A percentile compares a stretch with the other conserved stretches of the same genome.
phyloP scores from a whole-genome alignment of 2,888 invertebrate species.

The Phragmatobia fuliginosa region DNA sequence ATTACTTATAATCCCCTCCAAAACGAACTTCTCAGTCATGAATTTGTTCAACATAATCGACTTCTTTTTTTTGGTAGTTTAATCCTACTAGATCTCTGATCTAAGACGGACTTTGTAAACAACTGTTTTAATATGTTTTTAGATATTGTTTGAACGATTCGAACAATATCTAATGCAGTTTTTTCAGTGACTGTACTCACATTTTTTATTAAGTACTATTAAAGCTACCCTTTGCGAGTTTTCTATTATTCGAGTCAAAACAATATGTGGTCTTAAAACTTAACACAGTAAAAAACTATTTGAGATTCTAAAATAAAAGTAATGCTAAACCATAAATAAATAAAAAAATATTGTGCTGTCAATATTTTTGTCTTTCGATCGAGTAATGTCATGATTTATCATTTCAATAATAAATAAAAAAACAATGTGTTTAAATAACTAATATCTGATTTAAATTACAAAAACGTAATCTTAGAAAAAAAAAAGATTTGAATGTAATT shows the following conservation, averaged over 20 bases:
- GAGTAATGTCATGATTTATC: conserved; percentile 1
- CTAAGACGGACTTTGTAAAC: not conserved
- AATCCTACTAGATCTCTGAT: not conserved
- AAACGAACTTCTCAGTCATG: not conserved
- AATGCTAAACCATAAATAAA: conserved; percentile 62
- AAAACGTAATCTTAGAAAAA: not conserved
- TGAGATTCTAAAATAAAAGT: conserved; percentile 76
- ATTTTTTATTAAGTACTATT: not conserved
- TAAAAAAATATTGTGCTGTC: conserved; percentile 67
- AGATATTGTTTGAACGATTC: no score
- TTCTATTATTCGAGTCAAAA: not conserved
- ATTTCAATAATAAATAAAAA: not conserved
- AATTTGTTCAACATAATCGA: not conserved
- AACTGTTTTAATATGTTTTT: no score
- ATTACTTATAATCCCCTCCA: not conserved
- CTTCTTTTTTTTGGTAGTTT: not conserved
- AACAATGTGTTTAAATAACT: not conserved
- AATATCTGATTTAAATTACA: not conserved
- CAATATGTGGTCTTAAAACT: conserved; percentile 39
- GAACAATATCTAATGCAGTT: not conserved
- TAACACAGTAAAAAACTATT: conserved; percentile 53
- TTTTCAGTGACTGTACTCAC: not conserved
- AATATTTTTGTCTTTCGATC: conserved; percentile 43
- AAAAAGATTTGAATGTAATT: not conserved
- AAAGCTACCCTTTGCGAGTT: not conserved